Evolutionary conservation across 2,113 vertebrate genomes (phyloP).

Genomic region (Tupaia chinensis): DNA sequence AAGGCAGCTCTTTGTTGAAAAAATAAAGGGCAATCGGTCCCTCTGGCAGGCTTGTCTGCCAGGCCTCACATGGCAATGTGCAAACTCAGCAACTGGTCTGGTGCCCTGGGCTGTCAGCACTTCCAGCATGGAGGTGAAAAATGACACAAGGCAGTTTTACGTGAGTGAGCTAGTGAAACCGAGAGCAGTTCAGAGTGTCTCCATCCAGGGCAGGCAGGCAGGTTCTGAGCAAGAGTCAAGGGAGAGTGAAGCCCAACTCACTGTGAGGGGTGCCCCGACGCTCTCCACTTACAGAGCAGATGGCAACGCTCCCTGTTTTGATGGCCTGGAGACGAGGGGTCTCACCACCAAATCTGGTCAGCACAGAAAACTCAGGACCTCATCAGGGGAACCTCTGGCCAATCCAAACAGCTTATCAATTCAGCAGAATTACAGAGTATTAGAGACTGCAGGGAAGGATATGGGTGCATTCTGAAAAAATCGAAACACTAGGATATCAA

Average conservation of each 20-base stretch:
- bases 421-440: accelerated
- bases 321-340: accelerated
- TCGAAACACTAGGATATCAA: not conserved
- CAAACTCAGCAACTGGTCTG: not conserved
- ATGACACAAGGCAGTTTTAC: not conserved
- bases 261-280: accelerated
- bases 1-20: not conserved
- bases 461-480: not conserved
- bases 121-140: not conserved
- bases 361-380: not conserved
- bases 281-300: not conserved
- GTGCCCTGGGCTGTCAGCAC: not conserved
- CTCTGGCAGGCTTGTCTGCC: not conserved
- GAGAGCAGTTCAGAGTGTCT: not conserved
- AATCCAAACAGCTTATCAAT: not conserved
- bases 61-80: not conserved
- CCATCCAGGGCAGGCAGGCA: not conserved
- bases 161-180: accelerated
- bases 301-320: not conserved
- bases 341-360: not conserved
- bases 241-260: not conserved
- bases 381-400: not conserved
- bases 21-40: not conserved
- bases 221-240: accelerated
- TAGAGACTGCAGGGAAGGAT: not conserved